A percentile compares a stretch with the other conserved stretches of the same genome.
phyloP scores from a whole-genome alignment of 2,113 vertebrate species.

The Todiramphus chloris region DNA sequence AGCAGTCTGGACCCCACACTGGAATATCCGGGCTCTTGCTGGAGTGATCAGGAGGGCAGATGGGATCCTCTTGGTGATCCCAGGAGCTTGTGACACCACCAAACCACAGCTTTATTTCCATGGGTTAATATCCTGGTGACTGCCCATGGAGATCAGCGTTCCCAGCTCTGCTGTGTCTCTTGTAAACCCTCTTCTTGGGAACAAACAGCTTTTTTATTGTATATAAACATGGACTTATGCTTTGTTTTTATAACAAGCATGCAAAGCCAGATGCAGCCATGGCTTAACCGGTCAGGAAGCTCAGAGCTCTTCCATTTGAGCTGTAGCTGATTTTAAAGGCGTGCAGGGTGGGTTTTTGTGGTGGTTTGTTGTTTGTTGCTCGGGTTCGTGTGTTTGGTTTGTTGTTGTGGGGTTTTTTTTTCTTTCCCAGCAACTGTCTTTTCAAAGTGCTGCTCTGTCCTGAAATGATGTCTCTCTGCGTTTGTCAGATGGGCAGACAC shows the following conservation, averaged over 20 bases:
- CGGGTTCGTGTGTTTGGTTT: no score
- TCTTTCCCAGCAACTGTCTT: neutral
- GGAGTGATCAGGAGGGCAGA: neutral
- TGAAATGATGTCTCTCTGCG: neutral
- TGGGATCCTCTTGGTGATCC: neutral
- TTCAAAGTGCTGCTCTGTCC: neutral
- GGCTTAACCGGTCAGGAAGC: no score
- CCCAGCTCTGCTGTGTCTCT: neutral
- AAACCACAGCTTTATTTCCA: neutral
- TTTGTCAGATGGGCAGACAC: neutral
- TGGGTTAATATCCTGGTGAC: neutral
- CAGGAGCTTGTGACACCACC: neutral
- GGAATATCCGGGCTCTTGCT: neutral
- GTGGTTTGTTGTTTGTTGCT: neutral
- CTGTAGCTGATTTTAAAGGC: neutral
- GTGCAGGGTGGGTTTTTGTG: neutral
- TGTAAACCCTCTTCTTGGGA: neutral
- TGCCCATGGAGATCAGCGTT: fast-evolving
- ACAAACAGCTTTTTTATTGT: neutral
- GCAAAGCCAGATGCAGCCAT: neutral
- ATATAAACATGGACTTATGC: neutral
- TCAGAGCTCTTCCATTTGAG: neutral
- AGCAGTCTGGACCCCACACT: neutral
- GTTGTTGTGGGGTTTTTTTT: no score
- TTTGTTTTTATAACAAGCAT: neutral